Evolutionary conservation across 2,888 invertebrate genomes (phyloP).

Genomic region (Andrena hattorfiana): DNA sequence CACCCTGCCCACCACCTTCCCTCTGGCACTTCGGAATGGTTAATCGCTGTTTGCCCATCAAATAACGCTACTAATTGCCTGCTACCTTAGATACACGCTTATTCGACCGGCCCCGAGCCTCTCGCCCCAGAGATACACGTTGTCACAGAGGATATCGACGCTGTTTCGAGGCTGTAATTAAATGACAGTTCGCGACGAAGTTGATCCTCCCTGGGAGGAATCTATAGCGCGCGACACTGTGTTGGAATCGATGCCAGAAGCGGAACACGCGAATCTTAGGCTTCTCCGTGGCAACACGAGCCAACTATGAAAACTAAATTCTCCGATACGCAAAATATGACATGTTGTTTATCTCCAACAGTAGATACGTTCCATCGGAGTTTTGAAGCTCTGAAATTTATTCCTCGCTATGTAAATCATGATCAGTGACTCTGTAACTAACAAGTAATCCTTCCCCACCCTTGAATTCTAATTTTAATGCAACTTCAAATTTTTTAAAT

Average conservation of each 20-base stretch:
- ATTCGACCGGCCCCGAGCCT: constrained; percentile 27
- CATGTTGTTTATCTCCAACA: too few relatives aligned
- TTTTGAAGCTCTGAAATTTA: too few relatives aligned
- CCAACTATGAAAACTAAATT: too few relatives aligned
- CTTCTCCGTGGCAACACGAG: too few relatives aligned
- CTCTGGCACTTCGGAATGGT: constrained; percentile 49
- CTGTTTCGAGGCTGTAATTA: constrained; percentile 12
- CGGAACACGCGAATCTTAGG: background rate
- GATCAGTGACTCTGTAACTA: too few relatives aligned
- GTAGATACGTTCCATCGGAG: too few relatives aligned
- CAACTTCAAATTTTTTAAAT: too few relatives aligned
- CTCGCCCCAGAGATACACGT: background rate
- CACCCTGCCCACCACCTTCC: constrained; percentile 2
- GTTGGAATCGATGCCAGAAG: background rate
- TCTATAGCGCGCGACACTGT: background rate
- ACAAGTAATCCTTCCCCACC: too few relatives aligned
- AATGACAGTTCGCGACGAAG: constrained; percentile 6
- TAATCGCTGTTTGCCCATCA: constrained; percentile 65
- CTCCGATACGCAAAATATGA: too few relatives aligned
- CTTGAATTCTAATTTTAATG: too few relatives aligned
- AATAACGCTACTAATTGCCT: constrained; percentile 67
- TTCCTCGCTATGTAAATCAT: too few relatives aligned
- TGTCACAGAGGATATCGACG: constrained; percentile 15
- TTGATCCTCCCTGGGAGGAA: background rate
- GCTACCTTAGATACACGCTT: constrained; percentile 44